Conservation (phyloP, 2,113 vertebrate genomes). For the Acinonyx jubatus region DNA sequence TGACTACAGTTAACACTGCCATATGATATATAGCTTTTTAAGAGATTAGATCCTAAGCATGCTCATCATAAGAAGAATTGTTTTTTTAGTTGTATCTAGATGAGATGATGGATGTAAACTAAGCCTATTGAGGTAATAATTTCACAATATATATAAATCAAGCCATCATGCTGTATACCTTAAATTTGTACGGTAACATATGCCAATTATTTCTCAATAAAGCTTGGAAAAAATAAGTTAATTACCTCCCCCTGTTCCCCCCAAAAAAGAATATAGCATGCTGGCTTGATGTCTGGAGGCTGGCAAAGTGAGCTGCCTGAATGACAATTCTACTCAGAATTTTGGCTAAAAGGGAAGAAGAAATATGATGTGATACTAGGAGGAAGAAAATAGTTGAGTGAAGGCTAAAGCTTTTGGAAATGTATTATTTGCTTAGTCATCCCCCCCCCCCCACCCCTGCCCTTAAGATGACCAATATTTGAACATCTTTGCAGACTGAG, state of each 20-base stretch:
- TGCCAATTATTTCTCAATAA: background rate
- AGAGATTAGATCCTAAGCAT: background rate
- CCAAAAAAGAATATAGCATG: background rate
- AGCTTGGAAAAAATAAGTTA: background rate
- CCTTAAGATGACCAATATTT: background rate
- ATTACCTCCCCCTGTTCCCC: background rate
- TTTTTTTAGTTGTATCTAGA: background rate
- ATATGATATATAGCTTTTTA: background rate
- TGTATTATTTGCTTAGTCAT: background rate
- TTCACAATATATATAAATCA: background rate
- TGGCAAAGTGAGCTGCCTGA: background rate
- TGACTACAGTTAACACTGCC: background rate
- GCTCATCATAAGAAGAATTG: background rate
- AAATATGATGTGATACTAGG: background rate
- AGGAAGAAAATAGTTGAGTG: background rate
- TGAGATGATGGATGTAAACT: background rate
- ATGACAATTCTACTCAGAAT: background rate
- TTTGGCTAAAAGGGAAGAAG: background rate
- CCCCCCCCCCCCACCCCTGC: background rate
- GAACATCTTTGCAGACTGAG: background rate
- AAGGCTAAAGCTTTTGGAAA: background rate
- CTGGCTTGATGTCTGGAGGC: background rate
- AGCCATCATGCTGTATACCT: background rate
- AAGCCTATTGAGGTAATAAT: background rate
- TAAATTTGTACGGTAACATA: background rate